Evolutionary conservation across 2,888 invertebrate species (phyloP).

Genomic region (Anagyrus pseudococci): DNA sequence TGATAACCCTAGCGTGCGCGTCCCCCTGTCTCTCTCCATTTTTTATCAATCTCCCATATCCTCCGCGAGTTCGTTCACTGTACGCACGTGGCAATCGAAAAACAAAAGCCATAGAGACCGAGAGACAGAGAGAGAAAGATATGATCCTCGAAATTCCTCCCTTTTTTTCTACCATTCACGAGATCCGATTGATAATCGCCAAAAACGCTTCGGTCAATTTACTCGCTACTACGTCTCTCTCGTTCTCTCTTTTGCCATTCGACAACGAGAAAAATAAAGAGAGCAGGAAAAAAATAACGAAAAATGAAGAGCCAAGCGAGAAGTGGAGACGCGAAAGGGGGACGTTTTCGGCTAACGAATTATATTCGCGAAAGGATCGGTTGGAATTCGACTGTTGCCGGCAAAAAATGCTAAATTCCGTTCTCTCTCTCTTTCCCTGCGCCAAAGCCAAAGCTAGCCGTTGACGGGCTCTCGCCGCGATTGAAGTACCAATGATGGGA

Average conservation of each 20-base stretch:
- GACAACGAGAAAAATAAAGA: not conserved
- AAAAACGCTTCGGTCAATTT: not conserved
- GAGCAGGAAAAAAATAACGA: not conserved
- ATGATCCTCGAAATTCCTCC: not conserved
- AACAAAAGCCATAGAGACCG: constrained; percentile 15
- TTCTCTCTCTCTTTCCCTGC: too few relatives aligned
- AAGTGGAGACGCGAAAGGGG: too few relatives aligned
- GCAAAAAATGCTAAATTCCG: too few relatives aligned
- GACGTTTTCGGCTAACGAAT: too few relatives aligned
- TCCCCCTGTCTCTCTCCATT: constrained; percentile 7
- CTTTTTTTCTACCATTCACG: constrained; percentile 2
- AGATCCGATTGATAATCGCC: constrained; percentile 6
- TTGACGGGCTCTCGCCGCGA: too few relatives aligned
- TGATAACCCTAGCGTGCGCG: not conserved
- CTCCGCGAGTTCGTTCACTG: not conserved
- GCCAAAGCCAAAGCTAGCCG: too few relatives aligned
- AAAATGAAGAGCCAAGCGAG: too few relatives aligned
- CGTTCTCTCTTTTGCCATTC: not conserved
- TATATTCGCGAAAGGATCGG: too few relatives aligned
- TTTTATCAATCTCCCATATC: not conserved
- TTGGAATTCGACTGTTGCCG: too few relatives aligned
- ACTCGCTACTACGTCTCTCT: not conserved
- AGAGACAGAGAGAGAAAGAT: too few relatives aligned
- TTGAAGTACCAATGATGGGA: not conserved
- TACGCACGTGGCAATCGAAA: constrained; percentile 4